A percentile compares a stretch with the other conserved stretches of the same genome.
These are phyloP conservation scores for Aspidiotus destructor DNA, from an alignment of 2,888 invertebrate species.

Conservation along the genomic window DNA sequence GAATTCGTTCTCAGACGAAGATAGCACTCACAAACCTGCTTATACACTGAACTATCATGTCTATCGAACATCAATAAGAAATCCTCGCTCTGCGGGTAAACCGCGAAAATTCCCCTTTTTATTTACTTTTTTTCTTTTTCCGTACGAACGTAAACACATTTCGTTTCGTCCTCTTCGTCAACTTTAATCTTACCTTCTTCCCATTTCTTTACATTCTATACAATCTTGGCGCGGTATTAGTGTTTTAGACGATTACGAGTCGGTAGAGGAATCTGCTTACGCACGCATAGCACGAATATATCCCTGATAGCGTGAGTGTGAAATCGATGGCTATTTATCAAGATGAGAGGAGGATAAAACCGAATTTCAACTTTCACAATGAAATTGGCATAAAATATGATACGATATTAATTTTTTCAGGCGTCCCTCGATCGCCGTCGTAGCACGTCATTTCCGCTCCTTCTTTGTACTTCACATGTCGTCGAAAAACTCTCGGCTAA, in stretches of 20 bases:
- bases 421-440: no score
- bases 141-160: slow-evolving; percentile 12
- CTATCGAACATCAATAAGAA: slow-evolving; percentile 14
- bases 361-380: slow-evolving; percentile 3
- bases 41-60: not conserved
- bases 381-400: not conserved
- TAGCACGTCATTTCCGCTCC: no score
- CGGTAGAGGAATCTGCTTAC: slow-evolving; percentile 19
- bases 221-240: slow-evolving; percentile 5
- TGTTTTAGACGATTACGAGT: not conserved
- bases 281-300: slow-evolving; percentile 21
- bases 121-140: not conserved
- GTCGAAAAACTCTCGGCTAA: no score
- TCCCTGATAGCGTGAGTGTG: slow-evolving; percentile 21
- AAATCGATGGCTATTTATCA: slow-evolving; percentile 31
- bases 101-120: slow-evolving; percentile 13
- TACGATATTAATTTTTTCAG: slow-evolving; percentile 3
- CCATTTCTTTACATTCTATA: slow-evolving; percentile 4
- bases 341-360: slow-evolving; percentile 19
- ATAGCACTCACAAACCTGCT: slow-evolving; percentile 8
- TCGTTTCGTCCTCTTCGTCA: slow-evolving; percentile 8
- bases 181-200: slow-evolving; percentile 20
- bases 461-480: no score
- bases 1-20: not conserved
- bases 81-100: slow-evolving; percentile 20